These are phyloP conservation scores for Vireo altiloquus DNA, from an alignment of 2,113 vertebrate species.

Conservation along the genomic window DNA sequence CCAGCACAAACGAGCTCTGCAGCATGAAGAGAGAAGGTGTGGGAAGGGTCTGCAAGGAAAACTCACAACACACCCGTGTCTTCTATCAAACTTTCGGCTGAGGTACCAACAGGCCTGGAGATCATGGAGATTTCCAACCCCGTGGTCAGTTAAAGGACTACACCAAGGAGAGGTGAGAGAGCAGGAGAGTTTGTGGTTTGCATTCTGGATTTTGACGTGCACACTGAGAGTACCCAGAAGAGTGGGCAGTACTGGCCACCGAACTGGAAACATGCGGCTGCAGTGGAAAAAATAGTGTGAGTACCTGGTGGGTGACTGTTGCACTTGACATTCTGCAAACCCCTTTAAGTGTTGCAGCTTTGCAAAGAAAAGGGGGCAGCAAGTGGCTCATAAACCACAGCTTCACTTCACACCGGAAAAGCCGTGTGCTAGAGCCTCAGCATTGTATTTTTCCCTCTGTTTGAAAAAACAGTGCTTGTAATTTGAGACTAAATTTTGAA, in stretches of 20 bases:
- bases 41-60: neutral
- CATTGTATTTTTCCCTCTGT: neutral
- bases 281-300: neutral
- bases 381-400: slow-evolving; percentile 23
- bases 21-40: neutral
- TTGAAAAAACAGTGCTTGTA: neutral
- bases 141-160: neutral
- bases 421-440: neutral
- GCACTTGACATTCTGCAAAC: neutral
- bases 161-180: neutral
- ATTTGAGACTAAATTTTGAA: neutral
- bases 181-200: neutral
- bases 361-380: neutral
- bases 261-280: neutral
- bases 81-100: neutral
- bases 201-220: neutral
- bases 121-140: neutral
- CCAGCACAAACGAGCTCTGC: neutral
- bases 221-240: neutral
- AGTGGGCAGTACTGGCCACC: neutral
- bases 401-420: slow-evolving; percentile 18
- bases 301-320: neutral
- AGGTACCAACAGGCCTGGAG: neutral
- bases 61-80: fast-evolving
- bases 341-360: neutral